Base-by-base conservation (phyloP, 2,888 invertebrate species). In the Tetanocera ferruginea region DNA sequence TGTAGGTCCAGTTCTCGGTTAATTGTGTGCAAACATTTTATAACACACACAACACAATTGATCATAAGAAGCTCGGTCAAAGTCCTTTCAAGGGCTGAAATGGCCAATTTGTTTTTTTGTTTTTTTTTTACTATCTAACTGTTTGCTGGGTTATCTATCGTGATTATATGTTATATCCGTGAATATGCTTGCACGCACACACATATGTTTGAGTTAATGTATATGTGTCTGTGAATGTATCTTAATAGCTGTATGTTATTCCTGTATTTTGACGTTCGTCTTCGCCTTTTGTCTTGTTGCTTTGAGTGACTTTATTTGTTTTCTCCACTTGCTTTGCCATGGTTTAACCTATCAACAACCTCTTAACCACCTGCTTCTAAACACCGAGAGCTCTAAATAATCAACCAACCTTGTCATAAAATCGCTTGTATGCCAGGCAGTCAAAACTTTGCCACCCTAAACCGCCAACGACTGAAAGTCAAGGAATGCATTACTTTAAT, bases 161-260 rank as follows among this genome's bases (percentile, higher is more conserved):
- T 43, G 43, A 43, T 43, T 11, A 43, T 43, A 6, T 43, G 43
- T 11, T 43, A 43, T 84, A 80, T 76, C 80, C 23, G 74, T 57
- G 28, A 23, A 37, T 28, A 49, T n/a, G 43, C 31, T 37, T 19
- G 11, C 37, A 11, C 52, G 49, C 62, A 71, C 28, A 69, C 34
- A 52, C 31, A 11, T 5, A 64, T 14, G 0, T 17, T 14, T 3
- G 8, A n/a, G 14, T n/a, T n/a, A 52, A n/a, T 43, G 43, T 52
- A 5, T 49, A 34, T 43, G n/a, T 37, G 23, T 23, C 23, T 51
- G 74, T 31, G 17, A 3, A 34, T 28, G 52, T 79, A 23, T 64
- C 51, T 72, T 57, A 72, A 28, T 34, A n/a, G 25, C 28, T 67
- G 37, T 14, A 43, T 74, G 23, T 74, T 25, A 25, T 43, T 64